These are phyloP conservation scores for Collichthys lucidus DNA, from an alignment of 2,113 vertebrate species.

Conservation along the genomic window DNA sequence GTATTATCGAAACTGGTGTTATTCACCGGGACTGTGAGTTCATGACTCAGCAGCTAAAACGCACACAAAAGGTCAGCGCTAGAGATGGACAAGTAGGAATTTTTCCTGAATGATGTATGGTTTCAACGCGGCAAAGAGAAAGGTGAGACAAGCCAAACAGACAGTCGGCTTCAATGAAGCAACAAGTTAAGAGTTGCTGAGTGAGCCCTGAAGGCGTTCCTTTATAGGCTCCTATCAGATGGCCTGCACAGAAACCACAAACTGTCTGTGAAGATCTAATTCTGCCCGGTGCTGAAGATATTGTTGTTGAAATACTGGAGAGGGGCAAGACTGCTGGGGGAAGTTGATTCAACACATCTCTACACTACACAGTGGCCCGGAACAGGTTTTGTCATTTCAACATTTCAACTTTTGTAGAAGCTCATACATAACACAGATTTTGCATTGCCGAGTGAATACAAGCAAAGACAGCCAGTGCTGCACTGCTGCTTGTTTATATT, in stretches of 20 bases:
- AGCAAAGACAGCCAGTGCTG: conserved; percentile 12
- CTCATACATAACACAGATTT: conserved; percentile 18
- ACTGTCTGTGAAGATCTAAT: conserved; percentile 17
- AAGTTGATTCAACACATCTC: conserved; percentile 40
- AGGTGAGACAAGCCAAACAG: conserved; percentile 16
- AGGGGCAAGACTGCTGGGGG: conserved; percentile 16
- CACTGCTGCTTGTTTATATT: conserved; percentile 53
- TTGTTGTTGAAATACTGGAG: conserved; percentile 28
- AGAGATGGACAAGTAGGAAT: neutral
- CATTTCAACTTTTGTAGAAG: conserved; percentile 25
- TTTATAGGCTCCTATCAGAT: conserved; percentile 35
- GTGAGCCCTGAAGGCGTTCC: conserved; percentile 33
- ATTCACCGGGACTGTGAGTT: neutral
- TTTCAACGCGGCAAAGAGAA: conserved; percentile 1
- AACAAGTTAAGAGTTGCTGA: neutral
- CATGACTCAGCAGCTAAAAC: neutral
- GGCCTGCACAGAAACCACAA: conserved; percentile 7
- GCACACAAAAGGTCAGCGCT: neutral
- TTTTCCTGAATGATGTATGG: conserved; percentile 4
- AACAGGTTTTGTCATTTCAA: conserved; percentile 37
- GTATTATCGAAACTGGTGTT: neutral
- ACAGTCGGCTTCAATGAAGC: neutral
- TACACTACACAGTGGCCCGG: conserved; percentile 20
- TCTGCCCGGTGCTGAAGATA: conserved; percentile 17
- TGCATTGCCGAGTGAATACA: conserved; percentile 23